These are phyloP conservation scores for Endotricha flammealis DNA, from an alignment of 2,888 invertebrate species.

Conservation along the genomic window DNA sequence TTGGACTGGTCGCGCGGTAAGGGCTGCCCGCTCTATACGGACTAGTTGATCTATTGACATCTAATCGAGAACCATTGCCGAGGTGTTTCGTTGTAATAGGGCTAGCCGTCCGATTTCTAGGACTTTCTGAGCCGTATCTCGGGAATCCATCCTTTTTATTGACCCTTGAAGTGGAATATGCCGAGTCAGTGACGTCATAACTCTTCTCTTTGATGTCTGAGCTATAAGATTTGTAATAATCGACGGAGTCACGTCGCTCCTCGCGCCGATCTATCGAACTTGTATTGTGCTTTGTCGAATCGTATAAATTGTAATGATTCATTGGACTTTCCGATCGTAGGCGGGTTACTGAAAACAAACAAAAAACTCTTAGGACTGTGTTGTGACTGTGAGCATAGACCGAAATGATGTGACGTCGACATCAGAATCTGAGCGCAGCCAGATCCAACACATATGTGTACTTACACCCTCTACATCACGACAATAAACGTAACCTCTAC, in stretches of 20 bases:
- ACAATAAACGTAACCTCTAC: no score
- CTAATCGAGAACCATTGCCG: slow-evolving; percentile 68
- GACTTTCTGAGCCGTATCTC: slow-evolving; percentile 65
- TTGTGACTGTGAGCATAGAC: not conserved
- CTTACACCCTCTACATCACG: no score
- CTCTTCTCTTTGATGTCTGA: slow-evolving; percentile 62
- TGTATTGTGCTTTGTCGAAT: slow-evolving; percentile 54
- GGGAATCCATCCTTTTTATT: slow-evolving; percentile 57
- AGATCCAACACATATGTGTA: no score
- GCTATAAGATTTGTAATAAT: slow-evolving; percentile 64
- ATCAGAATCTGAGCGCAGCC: no score
- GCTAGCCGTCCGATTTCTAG: slow-evolving; percentile 65
- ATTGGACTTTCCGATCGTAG: slow-evolving; percentile 69
- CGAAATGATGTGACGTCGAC: no score
- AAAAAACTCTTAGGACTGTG: not conserved
- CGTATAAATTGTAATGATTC: slow-evolving; percentile 61
- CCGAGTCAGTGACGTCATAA: slow-evolving; percentile 66
- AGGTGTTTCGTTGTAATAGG: slow-evolving; percentile 76
- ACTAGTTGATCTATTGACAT: slow-evolving; percentile 66
- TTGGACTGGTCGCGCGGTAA: slow-evolving; percentile 60
- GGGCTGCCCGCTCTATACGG: slow-evolving; percentile 62
- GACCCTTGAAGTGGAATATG: slow-evolving; percentile 58
- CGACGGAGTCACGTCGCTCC: slow-evolving; percentile 58
- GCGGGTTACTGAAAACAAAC: slow-evolving; percentile 51
- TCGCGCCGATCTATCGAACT: slow-evolving; percentile 66